Conservation (phyloP, 1,140 invertebrate genomes). For the Drosophila repletoides region DNA sequence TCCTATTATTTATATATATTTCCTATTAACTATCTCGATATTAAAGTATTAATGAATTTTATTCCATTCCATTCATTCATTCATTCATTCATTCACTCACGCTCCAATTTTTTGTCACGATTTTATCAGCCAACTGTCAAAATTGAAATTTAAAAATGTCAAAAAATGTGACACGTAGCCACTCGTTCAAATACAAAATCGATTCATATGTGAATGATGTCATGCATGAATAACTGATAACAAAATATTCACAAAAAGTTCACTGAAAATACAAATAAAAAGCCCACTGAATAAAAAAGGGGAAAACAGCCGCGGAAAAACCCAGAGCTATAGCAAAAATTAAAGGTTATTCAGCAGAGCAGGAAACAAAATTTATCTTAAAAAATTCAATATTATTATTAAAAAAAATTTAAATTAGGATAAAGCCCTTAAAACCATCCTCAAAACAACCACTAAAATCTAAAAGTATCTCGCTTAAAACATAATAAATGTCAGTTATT, state of each 20-base stretch:
- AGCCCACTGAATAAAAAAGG: constrained; percentile 24
- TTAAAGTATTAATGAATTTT: too few species aligned
- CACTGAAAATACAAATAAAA: constrained; percentile 30
- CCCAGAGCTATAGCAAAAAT: not conserved
- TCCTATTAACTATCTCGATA: too few species aligned
- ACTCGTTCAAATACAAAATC: constrained; percentile 35
- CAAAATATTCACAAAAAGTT: constrained; percentile 49
- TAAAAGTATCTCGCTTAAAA: too few species aligned
- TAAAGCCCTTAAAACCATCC: too few species aligned
- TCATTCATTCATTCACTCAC: too few species aligned
- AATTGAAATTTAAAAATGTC: constrained; percentile 74
- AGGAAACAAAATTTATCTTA: not conserved
- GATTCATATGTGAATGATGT: constrained; percentile 63
- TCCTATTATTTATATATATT: too few species aligned
- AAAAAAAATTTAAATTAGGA: too few species aligned
- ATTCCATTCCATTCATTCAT: too few species aligned
- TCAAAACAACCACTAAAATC: too few species aligned
- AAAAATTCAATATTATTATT: too few species aligned
- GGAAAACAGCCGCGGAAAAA: not conserved
- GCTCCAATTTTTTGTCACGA: not conserved
- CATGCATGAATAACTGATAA: constrained; percentile 75
- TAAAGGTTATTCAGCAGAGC: too few species aligned
- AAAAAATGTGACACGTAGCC: constrained; percentile 57
- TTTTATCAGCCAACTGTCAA: constrained; percentile 59
- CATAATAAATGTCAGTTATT: not conserved